Evolutionary conservation across 1,140 invertebrate genomes (phyloP).

Genomic region (Eumeta japonica): DNA sequence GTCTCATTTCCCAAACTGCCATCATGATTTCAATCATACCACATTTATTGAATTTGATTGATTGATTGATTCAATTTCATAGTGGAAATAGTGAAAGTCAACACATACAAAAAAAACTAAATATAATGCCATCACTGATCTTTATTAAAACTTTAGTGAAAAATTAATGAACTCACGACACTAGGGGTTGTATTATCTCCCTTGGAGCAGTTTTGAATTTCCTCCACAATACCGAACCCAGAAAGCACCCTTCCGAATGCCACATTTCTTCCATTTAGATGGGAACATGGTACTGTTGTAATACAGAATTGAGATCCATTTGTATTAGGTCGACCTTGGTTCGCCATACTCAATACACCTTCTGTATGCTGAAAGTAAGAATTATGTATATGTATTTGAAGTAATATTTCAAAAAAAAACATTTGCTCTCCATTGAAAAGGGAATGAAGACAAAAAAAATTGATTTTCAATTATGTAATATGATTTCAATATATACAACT

Average conservation of each 20-base stretch:
- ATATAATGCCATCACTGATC: too few relatives aligned
- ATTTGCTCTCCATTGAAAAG: not conserved
- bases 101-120: too few relatives aligned
- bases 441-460: too few relatives aligned
- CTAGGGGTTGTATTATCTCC: constrained; percentile 58
- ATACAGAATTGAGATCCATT: constrained; percentile 97
- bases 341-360: constrained; percentile 87
- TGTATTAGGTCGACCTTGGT: constrained; percentile 77
- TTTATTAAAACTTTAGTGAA: too few relatives aligned
- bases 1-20: too few relatives aligned
- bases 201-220: constrained; percentile 63
- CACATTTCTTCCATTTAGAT: constrained; percentile 87
- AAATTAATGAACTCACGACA: constrained; percentile 57
- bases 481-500: too few relatives aligned
- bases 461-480: too few relatives aligned
- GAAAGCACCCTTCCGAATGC: constrained; percentile 82
- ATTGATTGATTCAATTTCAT: too few relatives aligned
- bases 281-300: constrained; percentile 77
- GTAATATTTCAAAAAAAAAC: not conserved
- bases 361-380: constrained; percentile 63
- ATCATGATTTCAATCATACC: too few relatives aligned
- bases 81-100: too few relatives aligned
- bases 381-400: too few relatives aligned
- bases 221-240: constrained; percentile 67
- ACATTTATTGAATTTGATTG: too few relatives aligned